Conservation (phyloP, 2,113 vertebrate genomes). For the Chionis minor region DNA sequence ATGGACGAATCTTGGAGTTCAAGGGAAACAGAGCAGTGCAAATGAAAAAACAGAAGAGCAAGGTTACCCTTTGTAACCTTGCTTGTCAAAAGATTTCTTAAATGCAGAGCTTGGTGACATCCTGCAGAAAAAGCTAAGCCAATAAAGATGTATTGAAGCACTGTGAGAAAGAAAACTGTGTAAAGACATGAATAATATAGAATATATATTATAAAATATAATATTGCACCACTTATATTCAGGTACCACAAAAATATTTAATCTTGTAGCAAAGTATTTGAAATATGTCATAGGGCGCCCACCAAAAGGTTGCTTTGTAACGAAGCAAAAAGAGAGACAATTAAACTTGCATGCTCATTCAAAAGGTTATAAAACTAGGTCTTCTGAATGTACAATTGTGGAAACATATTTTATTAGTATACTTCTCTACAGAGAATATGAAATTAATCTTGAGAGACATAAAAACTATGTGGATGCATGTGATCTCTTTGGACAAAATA, state of each 20-base stretch:
- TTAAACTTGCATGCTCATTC: neutral
- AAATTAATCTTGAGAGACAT: neutral
- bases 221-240: neutral
- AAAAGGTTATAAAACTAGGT: neutral
- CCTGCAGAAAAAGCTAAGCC: neutral
- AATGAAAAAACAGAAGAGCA: neutral
- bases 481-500: neutral
- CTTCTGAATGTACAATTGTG: neutral
- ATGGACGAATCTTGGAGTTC: neutral
- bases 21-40: neutral
- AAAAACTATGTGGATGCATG: neutral
- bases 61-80: neutral
- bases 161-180: neutral
- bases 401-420: neutral
- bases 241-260: neutral
- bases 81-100: neutral
- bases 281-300: neutral
- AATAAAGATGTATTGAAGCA: neutral
- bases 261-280: neutral
- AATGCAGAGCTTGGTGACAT: neutral
- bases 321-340: neutral
- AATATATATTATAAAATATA: neutral
- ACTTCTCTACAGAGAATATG: neutral
- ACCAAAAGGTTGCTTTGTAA: neutral
- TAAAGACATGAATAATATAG: neutral